Conservation (phyloP, 92 coral and sea anemone genomes). For the Umimayanthus chanpuru region DNA sequence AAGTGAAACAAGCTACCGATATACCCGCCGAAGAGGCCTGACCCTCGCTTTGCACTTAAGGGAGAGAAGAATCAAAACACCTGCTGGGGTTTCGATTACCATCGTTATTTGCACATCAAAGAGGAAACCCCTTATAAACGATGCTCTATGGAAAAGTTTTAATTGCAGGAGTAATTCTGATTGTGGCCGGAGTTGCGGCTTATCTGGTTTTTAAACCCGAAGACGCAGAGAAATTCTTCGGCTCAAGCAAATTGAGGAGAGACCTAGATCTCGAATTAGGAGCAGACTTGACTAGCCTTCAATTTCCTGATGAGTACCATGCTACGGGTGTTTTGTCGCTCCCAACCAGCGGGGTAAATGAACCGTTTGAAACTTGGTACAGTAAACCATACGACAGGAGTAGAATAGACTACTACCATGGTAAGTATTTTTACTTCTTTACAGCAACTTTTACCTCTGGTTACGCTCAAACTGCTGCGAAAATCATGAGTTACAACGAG, state of each 20-base stretch:
- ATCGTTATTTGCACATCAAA: background rate
- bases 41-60: background rate
- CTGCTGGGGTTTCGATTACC: background rate
- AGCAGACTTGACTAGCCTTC: conserved; percentile 64
- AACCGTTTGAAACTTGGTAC: conserved; percentile 96
- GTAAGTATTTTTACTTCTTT: conserved; percentile 51
- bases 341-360: conserved; percentile 83
- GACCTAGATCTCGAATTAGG: conserved; percentile 61
- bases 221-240: conserved; percentile 47
- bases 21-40: background rate
- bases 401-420: conserved; percentile 90
- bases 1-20: conserved; percentile 41
- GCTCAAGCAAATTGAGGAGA: conserved; percentile 52
- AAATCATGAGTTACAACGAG: background rate
- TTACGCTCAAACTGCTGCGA: background rate
- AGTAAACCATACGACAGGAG: conserved; percentile 75
- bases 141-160: conserved; percentile 66
- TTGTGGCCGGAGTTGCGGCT: conserved; percentile 60
- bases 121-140: conserved; percentile 4
- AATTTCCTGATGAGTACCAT: conserved; percentile 89
- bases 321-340: conserved; percentile 90
- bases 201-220: conserved; percentile 64
- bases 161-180: conserved; percentile 57
- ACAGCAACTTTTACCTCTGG: background rate
- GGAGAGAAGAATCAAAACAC: conserved; percentile 16